These are phyloP conservation scores for Mesoclemmys tuberculata DNA, from an alignment of 2,113 vertebrate genomes.

Conservation along the genomic window DNA sequence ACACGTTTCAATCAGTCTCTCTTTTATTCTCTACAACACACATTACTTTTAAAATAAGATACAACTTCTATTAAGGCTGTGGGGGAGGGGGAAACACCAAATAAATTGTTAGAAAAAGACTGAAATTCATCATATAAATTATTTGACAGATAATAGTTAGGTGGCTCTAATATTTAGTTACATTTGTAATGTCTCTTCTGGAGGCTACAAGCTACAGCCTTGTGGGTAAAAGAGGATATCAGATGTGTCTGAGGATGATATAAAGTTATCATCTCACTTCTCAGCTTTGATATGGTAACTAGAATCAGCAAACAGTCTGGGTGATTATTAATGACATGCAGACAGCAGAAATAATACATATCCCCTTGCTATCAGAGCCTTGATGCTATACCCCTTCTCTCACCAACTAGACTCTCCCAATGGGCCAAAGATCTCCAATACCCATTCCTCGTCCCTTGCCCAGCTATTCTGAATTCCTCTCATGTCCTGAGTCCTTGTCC, in stretches of 20 bases:
- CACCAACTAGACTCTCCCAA: not conserved
- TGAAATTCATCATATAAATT: constrained; percentile 29
- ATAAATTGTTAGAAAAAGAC: not conserved
- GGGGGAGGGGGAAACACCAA: not conserved
- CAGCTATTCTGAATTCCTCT: too few species aligned
- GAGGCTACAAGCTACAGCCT: not conserved
- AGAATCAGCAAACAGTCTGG: not conserved
- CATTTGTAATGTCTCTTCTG: not conserved
- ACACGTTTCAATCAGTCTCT: not conserved
- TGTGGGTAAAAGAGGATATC: not conserved
- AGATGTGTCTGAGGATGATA: not conserved
- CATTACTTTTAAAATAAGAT: not conserved
- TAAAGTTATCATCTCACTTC: not conserved
- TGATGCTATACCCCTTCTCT: not conserved
- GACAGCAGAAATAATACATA: not conserved
- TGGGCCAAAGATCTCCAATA: not conserved
- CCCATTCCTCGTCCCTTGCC: not conserved
- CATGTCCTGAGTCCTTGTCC: too few species aligned
- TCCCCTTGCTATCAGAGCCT: not conserved
- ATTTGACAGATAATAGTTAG: constrained; percentile 32
- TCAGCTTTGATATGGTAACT: not conserved
- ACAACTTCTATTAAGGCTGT: not conserved
- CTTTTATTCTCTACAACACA: not conserved
- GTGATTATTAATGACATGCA: not conserved
- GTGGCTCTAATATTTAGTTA: not conserved